Percentiles rank a stretch among this genome's conserved stretches.
phyloP scores from a whole-genome alignment of 2,888 invertebrate species.

The Eurois occulta region DNA sequence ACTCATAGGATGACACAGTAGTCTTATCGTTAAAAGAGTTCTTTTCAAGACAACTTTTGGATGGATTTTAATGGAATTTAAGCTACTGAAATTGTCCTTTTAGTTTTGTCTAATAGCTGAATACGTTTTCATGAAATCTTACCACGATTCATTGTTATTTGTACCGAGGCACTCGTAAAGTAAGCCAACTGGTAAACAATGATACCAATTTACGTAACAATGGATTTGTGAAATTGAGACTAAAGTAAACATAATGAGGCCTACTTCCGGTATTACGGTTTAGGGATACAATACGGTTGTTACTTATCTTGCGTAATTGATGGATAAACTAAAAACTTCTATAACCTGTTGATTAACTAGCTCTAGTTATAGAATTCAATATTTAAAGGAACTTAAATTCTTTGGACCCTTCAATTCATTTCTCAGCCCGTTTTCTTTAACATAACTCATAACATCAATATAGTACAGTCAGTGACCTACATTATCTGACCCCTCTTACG shows the following conservation, averaged over 20 bases:
- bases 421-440: not conserved
- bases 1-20: not conserved
- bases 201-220: constrained; percentile 33
- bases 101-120: not conserved
- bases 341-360: not conserved
- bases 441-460: no score
- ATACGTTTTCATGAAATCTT: not conserved
- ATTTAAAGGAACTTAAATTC: not conserved
- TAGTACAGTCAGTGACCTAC: not conserved
- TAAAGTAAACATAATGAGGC: constrained; percentile 22
- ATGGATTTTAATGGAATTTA: not conserved
- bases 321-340: not conserved
- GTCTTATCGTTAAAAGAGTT: not conserved
- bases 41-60: not conserved
- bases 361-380: not conserved
- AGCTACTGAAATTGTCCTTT: not conserved
- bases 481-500: not conserved
- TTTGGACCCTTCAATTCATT: not conserved
- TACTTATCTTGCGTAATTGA: not conserved
- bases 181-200: constrained; percentile 19
- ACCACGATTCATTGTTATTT: not conserved
- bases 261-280: constrained; percentile 27
- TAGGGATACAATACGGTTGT: not conserved
- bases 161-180: constrained; percentile 1
- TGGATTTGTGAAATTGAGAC: constrained; percentile 24